Evolutionary conservation across 2,113 vertebrate genomes (phyloP), one percentile per base, ranked within the genome.

Genomic region (Macquaria ambigua): DNA sequence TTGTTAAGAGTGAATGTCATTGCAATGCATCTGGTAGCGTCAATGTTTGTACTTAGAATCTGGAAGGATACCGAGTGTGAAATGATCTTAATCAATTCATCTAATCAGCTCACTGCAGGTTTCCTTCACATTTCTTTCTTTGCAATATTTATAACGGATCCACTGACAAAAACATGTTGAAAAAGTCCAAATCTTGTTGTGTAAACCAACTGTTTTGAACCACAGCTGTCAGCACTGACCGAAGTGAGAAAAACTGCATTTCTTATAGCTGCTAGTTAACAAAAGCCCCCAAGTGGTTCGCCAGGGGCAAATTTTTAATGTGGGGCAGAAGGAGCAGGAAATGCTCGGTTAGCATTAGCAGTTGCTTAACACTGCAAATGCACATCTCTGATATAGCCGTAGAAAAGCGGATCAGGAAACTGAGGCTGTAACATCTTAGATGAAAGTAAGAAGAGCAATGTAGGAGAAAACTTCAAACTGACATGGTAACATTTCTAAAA

Each of bases 381-480:
- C 67, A 66, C 67, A 50, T 16, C 18, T 66, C 8, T 4, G 0
- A 31, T 55, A 23, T 21, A 16, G 39, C 18, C 15, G 15, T 4
- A 4, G 16, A 58, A 75, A 34, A 21, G 43, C 20, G 3, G 15
- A 67, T 61, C 3, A 58, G 43, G 55, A 79, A 68, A 52, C 39
- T 2, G 10, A 46, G 59, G 34, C 20, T 68, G 21, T 8, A 0
- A 0, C n/a, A 21, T 8, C 56, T 37, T 0, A n/a, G 39, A 53
- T 55, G 25, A 52, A 59, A 79, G 34, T n/a, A 66, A 48, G 37
- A 79, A 41, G 52, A 64, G 43, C 8, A 77, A 50, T 5, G 41
- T 21, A 70, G 4, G 16, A 66, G 9, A 43, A 14, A 6, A 16
- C 71, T 48, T 16, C 5, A 41, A 39, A 28, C 8, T 3, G 23